Evolutionary conservation across 2,797 vertebrate genomes (phyloP), one percentile per base, ranked within the genome.

Genomic region (Brotula barbata): DNA sequence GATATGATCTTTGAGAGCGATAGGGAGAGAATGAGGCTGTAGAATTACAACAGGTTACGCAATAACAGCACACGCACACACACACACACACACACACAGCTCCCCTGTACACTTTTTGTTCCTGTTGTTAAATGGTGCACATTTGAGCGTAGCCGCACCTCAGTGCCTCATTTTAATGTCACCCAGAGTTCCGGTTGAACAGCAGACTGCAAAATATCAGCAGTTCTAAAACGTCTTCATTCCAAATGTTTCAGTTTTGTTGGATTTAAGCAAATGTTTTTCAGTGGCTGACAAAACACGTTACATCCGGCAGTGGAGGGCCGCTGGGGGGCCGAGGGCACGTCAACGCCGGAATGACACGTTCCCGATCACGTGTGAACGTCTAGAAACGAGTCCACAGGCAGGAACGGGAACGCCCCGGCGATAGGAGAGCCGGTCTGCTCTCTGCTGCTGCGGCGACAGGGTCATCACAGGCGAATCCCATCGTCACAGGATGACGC

Each of bases 371-470:
- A n/a, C n/a, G n/a, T n/a, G n/a, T n/a, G n/a, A n/a, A n/a, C n/a
- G n/a, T n/a, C n/a, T 39, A 25, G 16, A 45, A 25, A 50, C 22
- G 41, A 53, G 65, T 52, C 48, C 36, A 50, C 48, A 52, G 55
- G 8, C 25, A 41, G 0, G 5, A 50, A 41, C 25, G 62, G 39
- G 49, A 58, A 4, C 3, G 7, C 25, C 3, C 25, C 3, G 49
- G 45, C 34, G 37, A 28, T 1, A 37, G n/a, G 58, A 22, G 41
- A 54, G 50, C 9, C n/a, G n/a, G 23, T 37, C 16, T 20, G n/a
- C 11, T 19, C 13, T 45, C 56, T 46, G 65, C 39, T 50, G 14
- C 54, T 19, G 37, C 3, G 2, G 31, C 5, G 6, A 7, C 2
- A 33, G 9, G 5, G 47, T 46, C 23, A 28, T 19, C 31, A 22